A percentile compares a stretch with the other conserved stretches of the same genome.
phyloP scores from a whole-genome alignment of 2,888 invertebrate species.

The Chymomyza caudatula region DNA sequence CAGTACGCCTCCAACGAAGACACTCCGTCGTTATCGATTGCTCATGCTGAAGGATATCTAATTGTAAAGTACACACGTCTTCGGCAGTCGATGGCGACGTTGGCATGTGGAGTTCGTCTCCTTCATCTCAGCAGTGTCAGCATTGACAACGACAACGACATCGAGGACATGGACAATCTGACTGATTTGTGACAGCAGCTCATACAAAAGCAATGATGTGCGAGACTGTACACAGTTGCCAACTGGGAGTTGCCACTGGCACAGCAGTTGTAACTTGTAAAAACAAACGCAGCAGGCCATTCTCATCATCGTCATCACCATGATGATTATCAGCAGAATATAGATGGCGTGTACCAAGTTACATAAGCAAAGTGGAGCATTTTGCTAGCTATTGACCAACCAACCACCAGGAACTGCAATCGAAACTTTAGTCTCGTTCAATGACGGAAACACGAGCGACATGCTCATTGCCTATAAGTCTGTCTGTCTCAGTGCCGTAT shows the following conservation, averaged over 20 bases:
- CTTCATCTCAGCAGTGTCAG: neutral
- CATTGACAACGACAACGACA: neutral
- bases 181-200: constrained; percentile 42
- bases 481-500: neutral
- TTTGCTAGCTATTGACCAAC: constrained; percentile 51
- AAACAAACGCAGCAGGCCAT: neutral
- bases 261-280: neutral
- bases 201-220: constrained; percentile 23
- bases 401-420: constrained; percentile 1
- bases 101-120: neutral
- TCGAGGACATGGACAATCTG: constrained; percentile 12
- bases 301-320: neutral
- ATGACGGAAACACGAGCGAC: constrained; percentile 1
- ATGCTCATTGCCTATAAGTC: constrained; percentile 1
- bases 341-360: constrained; percentile 59
- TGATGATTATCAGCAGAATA: constrained; percentile 30
- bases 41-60: constrained; percentile 47
- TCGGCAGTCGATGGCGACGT: too few relatives aligned
- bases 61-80: constrained; percentile 54
- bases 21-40: neutral
- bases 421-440: constrained; percentile 29
- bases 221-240: constrained; percentile 1
- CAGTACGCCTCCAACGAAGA: neutral
- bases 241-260: constrained; percentile 13
- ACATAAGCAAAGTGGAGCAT: constrained; percentile 17